Evolutionary conservation across 2,888 invertebrate species (phyloP), one percentile per base, ranked within the genome.

Genomic region (Ophioninae sp.): DNA sequence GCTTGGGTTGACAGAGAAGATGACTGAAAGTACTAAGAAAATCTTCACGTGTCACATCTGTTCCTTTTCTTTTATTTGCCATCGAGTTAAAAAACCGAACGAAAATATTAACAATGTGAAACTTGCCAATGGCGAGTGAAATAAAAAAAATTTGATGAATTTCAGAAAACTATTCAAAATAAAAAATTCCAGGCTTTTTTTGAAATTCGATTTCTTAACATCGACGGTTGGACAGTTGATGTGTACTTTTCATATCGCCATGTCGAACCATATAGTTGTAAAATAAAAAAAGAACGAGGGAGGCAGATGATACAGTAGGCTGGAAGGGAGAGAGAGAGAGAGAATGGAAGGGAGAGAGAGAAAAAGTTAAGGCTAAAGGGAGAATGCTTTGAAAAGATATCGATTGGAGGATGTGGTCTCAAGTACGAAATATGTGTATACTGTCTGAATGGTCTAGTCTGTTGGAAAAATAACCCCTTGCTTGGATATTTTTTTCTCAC

Each of bases 391-490:
- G 74, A 30, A 72, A 67, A 75, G 81, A 71, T 84, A 84, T 84
- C 83, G 83, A 84, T 84, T 84, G 83, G 78, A 67, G 81, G 77
- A 71, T 80, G 68, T 76, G 75, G 69, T 75, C 74, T 67, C 23
- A 20, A 20, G 77, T 23, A 75, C 67, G 23, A 75, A 63, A 82
- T 81, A 81, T 81, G 78, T 83, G 71, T 72, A 78, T 30, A 63
- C 30, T 5, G 68, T 2, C 44, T 81, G 74, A 84, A 84, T 81
- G 81, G 81, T 84, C 75, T 78, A 72, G 83, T 81, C 83, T 81
- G 83, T 84, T 81, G 75, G 78, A 84, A 81, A 84, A 84, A 84
- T 81, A 84, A 84, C 83, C 75, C 83, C 81, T 81, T 84, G 65
- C 56, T 72, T 63, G 9, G 44, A 58, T 61, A 71, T 81, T 65